Conservation (phyloP, 2,797 vertebrate species). For the Hapalemur alaotrensis region DNA sequence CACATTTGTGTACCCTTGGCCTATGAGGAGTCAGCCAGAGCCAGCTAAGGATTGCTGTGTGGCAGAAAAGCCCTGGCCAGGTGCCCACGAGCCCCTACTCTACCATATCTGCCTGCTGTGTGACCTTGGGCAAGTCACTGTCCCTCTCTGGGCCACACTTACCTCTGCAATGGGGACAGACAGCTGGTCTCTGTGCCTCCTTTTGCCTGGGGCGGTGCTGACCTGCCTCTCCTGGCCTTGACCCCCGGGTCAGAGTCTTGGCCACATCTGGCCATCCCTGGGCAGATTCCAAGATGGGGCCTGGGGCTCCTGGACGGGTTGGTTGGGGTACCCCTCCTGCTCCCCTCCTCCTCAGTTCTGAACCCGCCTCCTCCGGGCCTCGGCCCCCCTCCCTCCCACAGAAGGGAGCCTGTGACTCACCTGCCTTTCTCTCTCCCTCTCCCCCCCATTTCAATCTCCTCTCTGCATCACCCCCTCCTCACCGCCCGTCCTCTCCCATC, state of each 20-base stretch:
- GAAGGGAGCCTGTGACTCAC: slow-evolving; percentile 68
- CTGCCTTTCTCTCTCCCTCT: slow-evolving; percentile 55
- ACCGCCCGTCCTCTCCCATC: background rate
- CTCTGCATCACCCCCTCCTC: slow-evolving; percentile 46
- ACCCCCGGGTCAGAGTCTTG: background rate
- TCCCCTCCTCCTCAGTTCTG: slow-evolving; percentile 9
- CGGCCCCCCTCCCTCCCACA: slow-evolving; percentile 52
- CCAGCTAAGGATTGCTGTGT: background rate
- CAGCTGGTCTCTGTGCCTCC: background rate
- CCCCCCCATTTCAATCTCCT: background rate
- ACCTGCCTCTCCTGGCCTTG: background rate
- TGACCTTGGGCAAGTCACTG: slow-evolving; percentile 22
- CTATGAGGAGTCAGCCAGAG: background rate
- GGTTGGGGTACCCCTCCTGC: slow-evolving; percentile 6
- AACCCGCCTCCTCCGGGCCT: slow-evolving; percentile 59
- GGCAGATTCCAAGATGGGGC: background rate
- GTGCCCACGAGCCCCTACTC: background rate
- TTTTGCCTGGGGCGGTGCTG: background rate
- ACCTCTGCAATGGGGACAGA: background rate
- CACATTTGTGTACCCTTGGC: background rate
- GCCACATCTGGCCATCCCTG: background rate
- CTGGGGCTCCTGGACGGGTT: background rate
- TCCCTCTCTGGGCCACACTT: background rate
- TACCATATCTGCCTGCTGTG: background rate
- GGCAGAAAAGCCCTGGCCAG: background rate